Evolutionary conservation across 1,140 invertebrate genomes (phyloP).

Genomic region (Bombus waltoni): DNA sequence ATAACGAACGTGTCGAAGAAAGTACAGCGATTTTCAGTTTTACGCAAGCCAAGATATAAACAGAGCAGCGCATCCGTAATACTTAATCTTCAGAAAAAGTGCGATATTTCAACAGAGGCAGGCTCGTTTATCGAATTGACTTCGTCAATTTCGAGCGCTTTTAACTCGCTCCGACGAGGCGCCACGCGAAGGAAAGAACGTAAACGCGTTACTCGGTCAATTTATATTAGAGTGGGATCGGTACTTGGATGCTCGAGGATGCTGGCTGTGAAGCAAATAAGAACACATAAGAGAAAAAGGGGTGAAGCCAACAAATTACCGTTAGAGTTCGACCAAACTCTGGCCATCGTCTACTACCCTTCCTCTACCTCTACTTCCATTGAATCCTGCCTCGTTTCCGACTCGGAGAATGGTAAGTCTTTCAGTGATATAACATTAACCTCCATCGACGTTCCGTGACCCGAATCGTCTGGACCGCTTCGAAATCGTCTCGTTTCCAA

Average conservation of each 20-base stretch:
- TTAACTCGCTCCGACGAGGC: not conserved
- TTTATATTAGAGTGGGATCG: not conserved
- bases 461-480: conserved; percentile 62
- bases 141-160: not conserved
- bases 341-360: not conserved
- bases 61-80: not conserved
- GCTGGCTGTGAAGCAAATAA: conserved; percentile 22
- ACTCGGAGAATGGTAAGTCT: conserved; percentile 59
- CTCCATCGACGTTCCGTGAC: conserved; percentile 60
- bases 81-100: not conserved
- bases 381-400: conserved; percentile 44
- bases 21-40: too few species aligned
- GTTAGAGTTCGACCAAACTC: conserved; percentile 29
- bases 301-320: conserved; percentile 54
- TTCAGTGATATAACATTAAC: conserved; percentile 66
- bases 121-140: not conserved
- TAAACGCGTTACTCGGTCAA: not conserved
- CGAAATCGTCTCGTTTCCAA: conserved; percentile 63
- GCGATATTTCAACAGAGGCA: too few species aligned
- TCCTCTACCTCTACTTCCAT: not conserved
- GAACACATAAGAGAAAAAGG: conserved; percentile 24
- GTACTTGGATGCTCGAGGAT: conserved; percentile 1
- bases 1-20: too few species aligned
- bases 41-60: not conserved
- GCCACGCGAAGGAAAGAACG: not conserved